Conservation (phyloP, 2,888 invertebrate genomes). For the Drosophila neoperkinsi region DNA sequence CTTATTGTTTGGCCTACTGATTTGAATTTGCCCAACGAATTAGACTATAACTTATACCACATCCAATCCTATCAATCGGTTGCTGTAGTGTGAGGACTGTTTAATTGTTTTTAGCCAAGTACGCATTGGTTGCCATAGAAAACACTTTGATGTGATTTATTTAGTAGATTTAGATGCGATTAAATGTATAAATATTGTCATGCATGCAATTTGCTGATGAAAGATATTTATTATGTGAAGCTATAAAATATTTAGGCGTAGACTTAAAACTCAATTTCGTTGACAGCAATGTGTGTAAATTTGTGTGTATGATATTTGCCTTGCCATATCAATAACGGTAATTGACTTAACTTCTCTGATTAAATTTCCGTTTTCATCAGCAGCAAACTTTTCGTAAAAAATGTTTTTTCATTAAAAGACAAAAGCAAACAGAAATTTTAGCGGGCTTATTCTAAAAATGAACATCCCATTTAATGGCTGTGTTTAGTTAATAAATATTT, state of each 20-base stretch:
- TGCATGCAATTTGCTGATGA: not conserved
- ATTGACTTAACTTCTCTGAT: not conserved
- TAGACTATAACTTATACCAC: conserved; percentile 51
- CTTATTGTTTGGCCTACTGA: conserved; percentile 77
- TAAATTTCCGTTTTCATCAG: not conserved
- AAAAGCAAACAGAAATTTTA: not conserved
- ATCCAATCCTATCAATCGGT: conserved; percentile 6
- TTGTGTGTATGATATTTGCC: not conserved
- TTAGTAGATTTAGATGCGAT: conserved; percentile 14
- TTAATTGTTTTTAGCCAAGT: conserved; percentile 56
- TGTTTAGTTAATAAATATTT: not conserved
- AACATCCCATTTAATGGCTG: not conserved
- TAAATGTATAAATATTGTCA: conserved; percentile 28
- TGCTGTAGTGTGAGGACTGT: conserved; percentile 6
- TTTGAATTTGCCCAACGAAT: conserved; percentile 71
- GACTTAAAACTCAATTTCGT: not conserved
- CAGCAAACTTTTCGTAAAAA: not conserved
- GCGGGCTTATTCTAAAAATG: not conserved
- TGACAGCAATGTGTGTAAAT: not conserved
- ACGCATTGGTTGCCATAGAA: conserved; percentile 40
- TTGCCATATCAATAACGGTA: not conserved
- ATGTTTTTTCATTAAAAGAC: not conserved
- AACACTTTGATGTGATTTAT: conserved; percentile 31
- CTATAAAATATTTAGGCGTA: not conserved
- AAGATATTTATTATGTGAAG: conserved; percentile 1